Evolutionary conservation across 2,113 vertebrate genomes (phyloP), one percentile per base, ranked within the genome.

Genomic region (Ophiodon elongatus): DNA sequence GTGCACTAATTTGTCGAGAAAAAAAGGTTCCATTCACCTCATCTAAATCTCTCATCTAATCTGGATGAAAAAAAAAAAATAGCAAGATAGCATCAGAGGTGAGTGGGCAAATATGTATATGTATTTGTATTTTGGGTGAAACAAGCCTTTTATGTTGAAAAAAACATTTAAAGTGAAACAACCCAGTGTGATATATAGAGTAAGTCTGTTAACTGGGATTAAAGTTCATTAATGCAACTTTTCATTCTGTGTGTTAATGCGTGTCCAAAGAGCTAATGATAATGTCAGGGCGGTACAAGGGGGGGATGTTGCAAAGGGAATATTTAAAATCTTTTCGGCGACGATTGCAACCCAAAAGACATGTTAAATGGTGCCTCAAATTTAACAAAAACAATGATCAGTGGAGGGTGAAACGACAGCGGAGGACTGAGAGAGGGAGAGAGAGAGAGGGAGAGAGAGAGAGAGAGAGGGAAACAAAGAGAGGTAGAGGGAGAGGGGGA

Each of bases 341-440:
- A 14, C 41, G 66, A 78, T 73, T 68, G 27, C 45, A 82, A 45
- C 62, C 45, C 25, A 70, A 70, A 8, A 73, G 73, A 75, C 81
- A 60, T 64, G 86, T 84, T 81, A 85, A 92, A 91, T 84, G 66
- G 73, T 76, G 76, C 73, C 65, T 89, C 78, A 80, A 83, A 86
- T 88, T 63, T 73, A 76, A 85, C 39, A 88, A 89, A 93, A 88
- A 89, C 83, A 89, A 85, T 33, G 85, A 82, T 83, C 63, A 83
- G 80, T 25, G 45, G 50, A 85, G 86, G 77, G 63, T 73, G 85
- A 78, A 79, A 83, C 72, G 85, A 88, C 84, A 84, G 76, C 63
- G 56, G 64, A 54, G 50, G 27, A 72, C 69, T 50, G 57, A 59
- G 63, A 82, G 35, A 70, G 63, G 62, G 83, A 89, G 67, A 35